Conservation (phyloP, 2,113 vertebrate genomes). For the Trematocara nigrifrons region DNA sequence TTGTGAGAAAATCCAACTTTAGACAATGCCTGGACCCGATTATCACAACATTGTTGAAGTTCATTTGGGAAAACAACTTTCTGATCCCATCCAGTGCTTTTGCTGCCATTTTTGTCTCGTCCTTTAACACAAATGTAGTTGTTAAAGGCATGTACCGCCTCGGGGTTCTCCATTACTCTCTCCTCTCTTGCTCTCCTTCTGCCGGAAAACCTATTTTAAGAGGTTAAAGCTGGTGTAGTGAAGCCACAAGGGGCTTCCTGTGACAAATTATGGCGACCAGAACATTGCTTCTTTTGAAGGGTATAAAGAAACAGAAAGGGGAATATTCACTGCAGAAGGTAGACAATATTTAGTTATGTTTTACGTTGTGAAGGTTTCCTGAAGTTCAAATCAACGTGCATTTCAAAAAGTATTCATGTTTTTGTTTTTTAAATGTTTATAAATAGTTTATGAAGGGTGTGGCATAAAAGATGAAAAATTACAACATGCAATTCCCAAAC, state of each 20-base stretch:
- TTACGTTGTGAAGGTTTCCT: background rate
- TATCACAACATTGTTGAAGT: background rate
- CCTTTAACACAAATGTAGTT: background rate
- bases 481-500: background rate
- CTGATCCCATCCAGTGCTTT: background rate
- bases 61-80: background rate
- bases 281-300: conserved; percentile 15
- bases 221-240: conserved; percentile 30
- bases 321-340: background rate
- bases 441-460: background rate
- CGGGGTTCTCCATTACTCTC: background rate
- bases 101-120: background rate
- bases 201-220: conserved; percentile 47
- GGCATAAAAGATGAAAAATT: background rate
- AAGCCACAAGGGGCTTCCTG: conserved; percentile 27
- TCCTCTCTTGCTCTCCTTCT: conserved; percentile 14
- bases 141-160: conserved; percentile 19
- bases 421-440: background rate
- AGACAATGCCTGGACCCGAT: background rate
- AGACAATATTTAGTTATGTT: background rate
- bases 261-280: conserved; percentile 22
- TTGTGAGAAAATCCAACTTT: background rate
- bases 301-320: background rate
- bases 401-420: background rate
- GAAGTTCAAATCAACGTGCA: background rate